A percentile compares a stretch with the other conserved stretches of the same genome.
These are phyloP conservation scores for Agriopis marginaria DNA, from an alignment of 2,888 invertebrate species.

Conservation along the genomic window DNA sequence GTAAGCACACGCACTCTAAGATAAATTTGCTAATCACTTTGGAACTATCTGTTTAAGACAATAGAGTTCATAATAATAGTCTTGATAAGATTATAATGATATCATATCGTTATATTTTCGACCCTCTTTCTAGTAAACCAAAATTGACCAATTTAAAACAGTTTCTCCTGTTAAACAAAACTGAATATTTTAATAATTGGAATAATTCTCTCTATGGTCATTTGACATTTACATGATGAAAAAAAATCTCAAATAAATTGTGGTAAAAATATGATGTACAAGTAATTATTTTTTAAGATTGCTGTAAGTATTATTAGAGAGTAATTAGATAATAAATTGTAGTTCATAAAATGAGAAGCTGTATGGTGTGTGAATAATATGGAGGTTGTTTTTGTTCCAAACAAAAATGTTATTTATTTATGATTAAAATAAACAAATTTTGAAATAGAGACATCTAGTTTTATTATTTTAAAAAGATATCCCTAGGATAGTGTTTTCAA, in stretches of 20 bases:
- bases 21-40: too few species aligned
- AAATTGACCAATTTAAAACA: constrained; percentile 73
- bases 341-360: constrained; percentile 82
- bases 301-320: constrained; percentile 86
- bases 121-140: constrained; percentile 52
- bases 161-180: constrained; percentile 51
- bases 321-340: constrained; percentile 82
- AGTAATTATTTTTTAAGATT: constrained; percentile 77
- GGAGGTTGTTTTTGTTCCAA: constrained; percentile 86
- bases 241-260: constrained; percentile 85
- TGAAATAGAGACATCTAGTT: constrained; percentile 70
- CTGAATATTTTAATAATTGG: constrained; percentile 72
- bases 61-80: background rate
- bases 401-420: constrained; percentile 86
- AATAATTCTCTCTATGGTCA: constrained; percentile 82
- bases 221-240: constrained; percentile 71
- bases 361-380: constrained; percentile 84
- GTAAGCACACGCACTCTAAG: too few species aligned
- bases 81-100: constrained; percentile 1
- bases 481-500: too few species aligned
- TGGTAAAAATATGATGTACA: constrained; percentile 82
- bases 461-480: constrained; percentile 19
- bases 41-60: too few species aligned
- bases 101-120: constrained; percentile 11
- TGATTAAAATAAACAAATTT: constrained; percentile 81